Base-by-base conservation (phyloP, 2,113 vertebrate species). In the Colius striatus region DNA sequence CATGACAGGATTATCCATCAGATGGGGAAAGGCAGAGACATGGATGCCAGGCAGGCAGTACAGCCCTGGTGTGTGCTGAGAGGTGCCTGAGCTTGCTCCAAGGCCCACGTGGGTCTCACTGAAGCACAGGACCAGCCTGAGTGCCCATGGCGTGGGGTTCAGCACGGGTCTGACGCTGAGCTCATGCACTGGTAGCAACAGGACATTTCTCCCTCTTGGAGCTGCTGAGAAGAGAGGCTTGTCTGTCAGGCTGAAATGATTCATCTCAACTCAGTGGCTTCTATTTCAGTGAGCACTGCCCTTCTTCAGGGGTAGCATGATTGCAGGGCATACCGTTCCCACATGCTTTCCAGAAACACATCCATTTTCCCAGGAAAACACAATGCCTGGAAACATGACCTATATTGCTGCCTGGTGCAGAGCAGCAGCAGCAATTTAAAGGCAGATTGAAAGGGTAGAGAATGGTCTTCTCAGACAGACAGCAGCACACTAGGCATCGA, bases 141-240 rank as follows among this genome's bases (percentile, higher is more conserved):
- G 47, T 27, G n/a, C 53, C 26, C 5, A 2, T 1, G 3, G 20
- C 0, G 0, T 13, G 5, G 0, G 0, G 11, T 25, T 54, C 70
- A 63, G 34, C 8, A 30, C 10, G 10, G 48, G 11, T 30, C 43
- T 91, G 61, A 65, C 1, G 5, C 53, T 55, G 51, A 75, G 22
- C 48, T 78, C 50, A 38, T 18, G 17, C 6, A 7, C 16, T 13
- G 1, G 0, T 48, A 51, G 21, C 34, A 68, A 62, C 19, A 63
- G 4, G n/a, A 34, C 23, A 2, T 12, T 48, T 68, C 60, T 54
- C 7, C 15, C 6, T 73, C 26, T 5, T n/a, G 27, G 54, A 76
- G 12, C 27, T 73, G 85, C 36, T 76, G 62, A 73, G 48, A 76
- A 72, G 22, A 53, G 27, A 79, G 2, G 19, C 11, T 57, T 27